A percentile compares a stretch with the other conserved stretches of the same genome.
Conservation (phyloP, 2,888 invertebrate species). For the Tenthredo notha region DNA sequence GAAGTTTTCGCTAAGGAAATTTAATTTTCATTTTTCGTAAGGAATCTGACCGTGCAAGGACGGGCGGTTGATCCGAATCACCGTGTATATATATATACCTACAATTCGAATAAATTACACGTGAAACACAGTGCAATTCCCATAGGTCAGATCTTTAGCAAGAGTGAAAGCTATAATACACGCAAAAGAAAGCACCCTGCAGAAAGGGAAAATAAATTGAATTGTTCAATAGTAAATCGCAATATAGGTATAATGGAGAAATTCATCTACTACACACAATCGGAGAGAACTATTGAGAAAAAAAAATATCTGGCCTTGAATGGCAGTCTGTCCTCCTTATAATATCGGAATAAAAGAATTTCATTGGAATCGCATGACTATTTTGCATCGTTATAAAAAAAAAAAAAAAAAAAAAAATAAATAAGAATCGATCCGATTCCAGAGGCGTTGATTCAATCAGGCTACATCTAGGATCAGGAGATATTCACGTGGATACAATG, state of each 20-base stretch:
- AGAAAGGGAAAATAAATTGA: conserved; percentile 42
- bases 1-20: too few species aligned
- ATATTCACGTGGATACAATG: neutral
- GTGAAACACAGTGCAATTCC: neutral
- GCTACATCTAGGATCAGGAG: neutral
- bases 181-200: conserved; percentile 29
- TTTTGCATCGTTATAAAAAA: conserved; percentile 11
- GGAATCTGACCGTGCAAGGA: too few species aligned
- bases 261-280: conserved; percentile 27
- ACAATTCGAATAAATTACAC: conserved; percentile 31
- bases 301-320: neutral
- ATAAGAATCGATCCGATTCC: neutral
- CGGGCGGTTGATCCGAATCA: too few species aligned
- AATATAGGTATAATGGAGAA: conserved; percentile 24
- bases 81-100: too few species aligned
- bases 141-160: conserved; percentile 3
- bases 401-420: neutral
- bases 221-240: conserved; percentile 12
- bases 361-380: neutral
- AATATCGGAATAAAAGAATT: neutral
- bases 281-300: neutral
- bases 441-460: conserved; percentile 4
- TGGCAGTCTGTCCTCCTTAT: neutral
- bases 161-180: conserved; percentile 33
- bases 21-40: too few species aligned